Conservation (phyloP, 2,888 invertebrate genomes). For the Uropetala carovei region DNA sequence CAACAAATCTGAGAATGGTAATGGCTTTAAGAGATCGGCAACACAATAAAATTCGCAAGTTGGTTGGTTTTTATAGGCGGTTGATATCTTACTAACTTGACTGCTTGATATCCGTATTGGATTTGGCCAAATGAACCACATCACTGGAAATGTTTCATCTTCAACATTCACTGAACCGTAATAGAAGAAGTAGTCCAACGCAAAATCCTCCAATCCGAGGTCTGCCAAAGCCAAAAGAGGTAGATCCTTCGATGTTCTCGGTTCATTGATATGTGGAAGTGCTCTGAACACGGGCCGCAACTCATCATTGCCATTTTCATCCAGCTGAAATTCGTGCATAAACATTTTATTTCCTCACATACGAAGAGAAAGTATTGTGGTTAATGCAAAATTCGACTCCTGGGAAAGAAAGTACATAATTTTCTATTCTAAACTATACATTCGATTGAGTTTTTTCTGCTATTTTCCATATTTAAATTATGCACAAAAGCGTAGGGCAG, state of each 20-base stretch:
- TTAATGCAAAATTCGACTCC: too few relatives aligned
- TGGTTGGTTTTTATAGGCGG: neutral
- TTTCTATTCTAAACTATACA: neutral
- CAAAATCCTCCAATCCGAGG: conserved; percentile 78
- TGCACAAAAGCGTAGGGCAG: too few relatives aligned
- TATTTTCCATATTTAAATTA: neutral
- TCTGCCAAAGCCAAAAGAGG: conserved; percentile 76
- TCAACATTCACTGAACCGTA: conserved; percentile 77
- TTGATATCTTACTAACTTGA: conserved; percentile 76
- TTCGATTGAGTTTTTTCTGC: neutral
- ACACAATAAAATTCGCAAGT: neutral
- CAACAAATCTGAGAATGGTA: neutral
- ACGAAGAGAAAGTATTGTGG: too few relatives aligned
- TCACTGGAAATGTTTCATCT: conserved; percentile 74
- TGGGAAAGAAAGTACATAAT: neutral
- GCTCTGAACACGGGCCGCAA: conserved; percentile 76
- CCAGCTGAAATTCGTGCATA: conserved; percentile 74
- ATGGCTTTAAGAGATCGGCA: too few relatives aligned
- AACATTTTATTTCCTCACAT: neutral
- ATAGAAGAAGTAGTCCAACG: conserved; percentile 81
- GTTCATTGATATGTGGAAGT: conserved; percentile 76
- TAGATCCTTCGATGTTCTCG: conserved; percentile 77
- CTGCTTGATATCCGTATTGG: conserved; percentile 78
- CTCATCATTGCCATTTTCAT: conserved; percentile 76
- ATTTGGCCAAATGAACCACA: conserved; percentile 81